Conservation (phyloP, 2,113 vertebrate species). For the Cervus canadensis region DNA sequence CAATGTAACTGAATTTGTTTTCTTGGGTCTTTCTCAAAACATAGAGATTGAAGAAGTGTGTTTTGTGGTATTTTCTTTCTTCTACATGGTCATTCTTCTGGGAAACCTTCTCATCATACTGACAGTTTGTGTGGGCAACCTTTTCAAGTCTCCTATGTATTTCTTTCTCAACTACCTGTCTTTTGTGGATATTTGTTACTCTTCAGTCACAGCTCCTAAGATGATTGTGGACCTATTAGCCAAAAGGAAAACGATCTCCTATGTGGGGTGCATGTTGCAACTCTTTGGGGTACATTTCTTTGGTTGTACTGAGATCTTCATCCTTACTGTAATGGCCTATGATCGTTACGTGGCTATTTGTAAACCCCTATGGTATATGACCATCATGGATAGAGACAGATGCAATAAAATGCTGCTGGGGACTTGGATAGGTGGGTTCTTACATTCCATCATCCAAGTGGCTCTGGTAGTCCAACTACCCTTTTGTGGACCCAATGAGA, state of each 20-base stretch:
- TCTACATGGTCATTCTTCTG: constrained; percentile 36
- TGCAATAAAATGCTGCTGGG: constrained; percentile 52
- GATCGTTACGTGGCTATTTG: constrained; percentile 48
- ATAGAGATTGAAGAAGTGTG: constrained; percentile 20
- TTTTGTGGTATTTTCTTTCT: constrained; percentile 30
- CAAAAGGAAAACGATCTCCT: constrained; percentile 36
- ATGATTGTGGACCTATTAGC: constrained; percentile 43
- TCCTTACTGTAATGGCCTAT: constrained; percentile 40
- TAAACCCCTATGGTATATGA: constrained; percentile 39
- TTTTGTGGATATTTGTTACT: constrained; percentile 64
- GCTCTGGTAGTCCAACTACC: neutral
- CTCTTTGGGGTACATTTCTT: constrained; percentile 57
- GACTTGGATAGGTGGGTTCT: constrained; percentile 39
- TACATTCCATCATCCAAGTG: constrained; percentile 43
- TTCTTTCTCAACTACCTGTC: constrained; percentile 61
- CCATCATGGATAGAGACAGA: constrained; percentile 27
- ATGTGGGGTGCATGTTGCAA: constrained; percentile 50
- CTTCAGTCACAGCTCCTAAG: constrained; percentile 45
- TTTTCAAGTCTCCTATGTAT: constrained; percentile 44
- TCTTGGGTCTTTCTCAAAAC: constrained; percentile 48
- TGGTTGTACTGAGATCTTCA: constrained; percentile 57
- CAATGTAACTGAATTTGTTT: constrained; percentile 48
- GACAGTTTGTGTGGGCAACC: neutral
- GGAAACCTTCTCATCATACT: constrained; percentile 58
- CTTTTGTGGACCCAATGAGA: constrained; percentile 68